A percentile compares a stretch with the other conserved stretches of the same genome.
phyloP scores from a whole-genome alignment of 2,113 vertebrate species.

The Catharus bicknelli region DNA sequence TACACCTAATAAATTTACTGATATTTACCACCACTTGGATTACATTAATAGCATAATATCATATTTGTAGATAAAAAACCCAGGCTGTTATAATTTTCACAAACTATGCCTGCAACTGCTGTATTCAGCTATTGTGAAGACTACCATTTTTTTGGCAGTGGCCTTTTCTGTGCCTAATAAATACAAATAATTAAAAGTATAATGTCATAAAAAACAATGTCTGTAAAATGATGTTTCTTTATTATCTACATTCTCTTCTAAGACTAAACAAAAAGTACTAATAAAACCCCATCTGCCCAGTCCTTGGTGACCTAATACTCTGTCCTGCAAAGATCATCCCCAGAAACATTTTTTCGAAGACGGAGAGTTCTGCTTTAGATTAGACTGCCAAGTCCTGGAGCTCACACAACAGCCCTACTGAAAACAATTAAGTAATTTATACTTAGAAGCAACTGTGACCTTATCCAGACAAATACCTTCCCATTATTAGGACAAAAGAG shows the following conservation, averaged over 20 bases:
- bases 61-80: neutral
- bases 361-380: constrained; percentile 22
- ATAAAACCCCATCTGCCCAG: neutral
- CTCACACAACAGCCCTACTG: constrained; percentile 25
- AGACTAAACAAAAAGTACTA: neutral
- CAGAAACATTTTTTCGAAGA: constrained; percentile 6
- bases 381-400: constrained; percentile 9
- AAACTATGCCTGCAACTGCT: neutral
- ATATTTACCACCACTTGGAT: neutral
- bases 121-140: neutral
- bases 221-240: neutral
- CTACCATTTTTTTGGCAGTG: neutral
- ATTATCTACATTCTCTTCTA: neutral
- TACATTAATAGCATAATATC: neutral
- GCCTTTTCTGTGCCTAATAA: neutral
- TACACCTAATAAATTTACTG: neutral
- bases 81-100: neutral
- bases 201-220: neutral
- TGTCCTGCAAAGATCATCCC: neutral
- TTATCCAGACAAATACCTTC: constrained; percentile 58
- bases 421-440: constrained; percentile 62
- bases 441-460: constrained; percentile 47
- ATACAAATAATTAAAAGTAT: neutral
- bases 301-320: neutral
- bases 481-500: constrained; percentile 65